Percentiles rank a stretch among this genome's conserved stretches.
Evolutionary conservation across 2,888 invertebrate genomes (phyloP).

Genomic region (Gymnocheta viridis): DNA sequence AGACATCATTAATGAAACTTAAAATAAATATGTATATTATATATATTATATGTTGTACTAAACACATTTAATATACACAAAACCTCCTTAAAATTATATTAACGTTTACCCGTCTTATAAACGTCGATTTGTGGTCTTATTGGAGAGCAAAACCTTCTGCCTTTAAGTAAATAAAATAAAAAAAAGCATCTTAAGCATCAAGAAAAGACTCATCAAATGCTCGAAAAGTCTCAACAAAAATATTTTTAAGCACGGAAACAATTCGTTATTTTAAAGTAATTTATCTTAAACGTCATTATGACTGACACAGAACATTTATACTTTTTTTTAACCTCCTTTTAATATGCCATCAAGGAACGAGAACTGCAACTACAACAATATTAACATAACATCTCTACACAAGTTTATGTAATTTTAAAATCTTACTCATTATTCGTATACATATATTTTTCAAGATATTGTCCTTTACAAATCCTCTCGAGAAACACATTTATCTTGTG

Average conservation of each 20-base stretch:
- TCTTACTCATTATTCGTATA: conserved; percentile 65
- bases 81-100: too few relatives aligned
- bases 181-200: neutral
- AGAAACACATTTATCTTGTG: conserved; percentile 69
- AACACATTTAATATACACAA: too few relatives aligned
- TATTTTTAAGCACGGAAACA: conserved; percentile 41
- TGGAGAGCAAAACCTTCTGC: neutral
- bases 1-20: too few relatives aligned
- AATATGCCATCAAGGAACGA: conserved; percentile 34
- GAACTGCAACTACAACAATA: conserved; percentile 13
- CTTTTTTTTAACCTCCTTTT: conserved; percentile 38
- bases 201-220: neutral
- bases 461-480: conserved; percentile 67
- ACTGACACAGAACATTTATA: conserved; percentile 52
- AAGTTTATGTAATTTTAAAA: conserved; percentile 67
- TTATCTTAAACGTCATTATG: conserved; percentile 60
- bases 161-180: neutral
- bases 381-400: conserved; percentile 38
- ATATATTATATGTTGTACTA: too few relatives aligned
- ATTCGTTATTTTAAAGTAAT: conserved; percentile 57
- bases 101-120: neutral
- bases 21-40: too few relatives aligned
- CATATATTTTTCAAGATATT: conserved; percentile 56
- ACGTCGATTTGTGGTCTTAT: neutral
- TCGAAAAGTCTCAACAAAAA: conserved; percentile 11